Evolutionary conservation across 2,888 invertebrate genomes (phyloP), one percentile per base, ranked within the genome.

Genomic region (Scaptodrosophila latifasciaeformis): DNA sequence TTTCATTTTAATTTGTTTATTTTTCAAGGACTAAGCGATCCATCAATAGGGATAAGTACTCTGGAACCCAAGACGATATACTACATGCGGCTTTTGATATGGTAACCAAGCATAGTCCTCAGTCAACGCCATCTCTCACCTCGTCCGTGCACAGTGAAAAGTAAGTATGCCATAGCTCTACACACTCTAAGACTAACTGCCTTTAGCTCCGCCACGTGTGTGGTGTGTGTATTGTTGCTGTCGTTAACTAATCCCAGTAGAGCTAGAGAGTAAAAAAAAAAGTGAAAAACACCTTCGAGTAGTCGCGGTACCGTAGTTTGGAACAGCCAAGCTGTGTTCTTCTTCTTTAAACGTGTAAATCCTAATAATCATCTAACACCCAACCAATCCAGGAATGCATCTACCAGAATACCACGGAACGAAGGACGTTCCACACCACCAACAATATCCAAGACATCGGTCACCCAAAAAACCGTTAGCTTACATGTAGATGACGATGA

Each of bases 11-110:
- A 35, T 24, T 56, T 54, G 13, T 46, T 1, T 55, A 56, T 49
- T 44, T 52, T 57, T 44, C 7, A 17, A 87, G 86, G 88, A 87
- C 88, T 1, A 88, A 88, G 75, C 87, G 92, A 31, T 89, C 90
- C 0, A 88, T 90, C 49, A 90, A 90, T 29, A 89, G 92, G 45
- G 83, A 85, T 51, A 85, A 84, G 60, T 84, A 85, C 58, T 82
- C 85, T 5, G 76, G 77, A 21, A 43, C 67, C 12, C 62, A 56
- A 3, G 79, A 74, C 18, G 72, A 72, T 18, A 56, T 56, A 10
- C 45, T 59, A 29, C 61, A 54, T 13, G 72, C 72, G 27, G 47
- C 39, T 15, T 7, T 6, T 9, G 82, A 84, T 49, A 63, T 67
- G 39, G 57, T 66, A 2, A 61, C 52, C 15, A 67, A 67, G 34